phyloP scores from a whole-genome alignment of 2,113 vertebrate genomes.

The Heloderma charlesbogerti region DNA sequence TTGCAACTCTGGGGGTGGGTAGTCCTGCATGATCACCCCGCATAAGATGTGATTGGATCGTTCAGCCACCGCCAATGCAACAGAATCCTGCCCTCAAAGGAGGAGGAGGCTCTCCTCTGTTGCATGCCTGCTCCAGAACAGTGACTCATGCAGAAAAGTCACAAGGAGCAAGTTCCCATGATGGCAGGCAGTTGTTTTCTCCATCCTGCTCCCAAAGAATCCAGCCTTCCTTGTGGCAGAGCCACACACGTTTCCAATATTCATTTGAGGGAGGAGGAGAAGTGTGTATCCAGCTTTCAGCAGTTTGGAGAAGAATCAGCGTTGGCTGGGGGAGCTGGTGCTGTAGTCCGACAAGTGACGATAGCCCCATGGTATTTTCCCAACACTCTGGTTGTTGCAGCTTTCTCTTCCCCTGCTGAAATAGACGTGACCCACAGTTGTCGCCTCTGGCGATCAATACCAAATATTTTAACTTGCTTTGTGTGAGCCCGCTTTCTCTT shows the following conservation, averaged over 20 bases:
- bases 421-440: background rate
- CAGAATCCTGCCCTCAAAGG: no score
- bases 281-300: rapidly evolving
- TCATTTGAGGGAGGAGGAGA: background rate
- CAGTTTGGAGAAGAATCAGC: no score
- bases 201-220: no score
- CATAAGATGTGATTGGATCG: no score
- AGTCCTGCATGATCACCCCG: no score
- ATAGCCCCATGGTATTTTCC: background rate
- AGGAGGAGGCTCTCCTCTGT: background rate
- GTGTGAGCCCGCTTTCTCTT: background rate
- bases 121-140: no score
- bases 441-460: background rate
- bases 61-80: background rate
- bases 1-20: background rate
- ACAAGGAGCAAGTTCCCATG: background rate
- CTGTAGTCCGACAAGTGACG: background rate
- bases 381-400: background rate
- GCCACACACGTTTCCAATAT: background rate
- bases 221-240: background rate
- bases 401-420: background rate
- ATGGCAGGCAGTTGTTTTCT: background rate
- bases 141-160: background rate
- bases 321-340: background rate
- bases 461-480: background rate